Evolutionary conservation across 2,888 invertebrate genomes (phyloP).

Genomic region (Neoaliturus tenellus): DNA sequence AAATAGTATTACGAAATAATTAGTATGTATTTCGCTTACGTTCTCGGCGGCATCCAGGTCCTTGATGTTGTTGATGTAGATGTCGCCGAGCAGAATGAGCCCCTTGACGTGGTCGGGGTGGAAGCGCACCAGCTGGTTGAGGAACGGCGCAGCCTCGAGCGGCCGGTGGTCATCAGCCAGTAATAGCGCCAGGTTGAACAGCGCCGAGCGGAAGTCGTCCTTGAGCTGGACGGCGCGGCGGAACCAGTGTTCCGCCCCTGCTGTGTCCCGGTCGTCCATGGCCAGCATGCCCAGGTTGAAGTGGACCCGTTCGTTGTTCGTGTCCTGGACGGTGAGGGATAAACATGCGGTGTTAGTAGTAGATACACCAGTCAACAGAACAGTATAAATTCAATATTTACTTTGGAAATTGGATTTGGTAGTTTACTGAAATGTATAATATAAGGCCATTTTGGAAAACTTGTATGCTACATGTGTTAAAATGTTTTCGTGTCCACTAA

Average conservation of each 20-base stretch:
- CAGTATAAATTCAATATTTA: no score
- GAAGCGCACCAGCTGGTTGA: constrained; percentile 92
- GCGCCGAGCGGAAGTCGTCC: constrained; percentile 93
- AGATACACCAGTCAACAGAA: no score
- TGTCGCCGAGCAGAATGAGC: constrained; percentile 94
- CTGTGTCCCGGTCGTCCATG: constrained; percentile 95
- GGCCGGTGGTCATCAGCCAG: constrained; percentile 93
- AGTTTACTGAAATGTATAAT: no score
- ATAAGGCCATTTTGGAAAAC: no score
- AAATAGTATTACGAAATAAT: no score
- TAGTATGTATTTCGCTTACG: constrained; percentile 75
- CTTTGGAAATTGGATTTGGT: no score
- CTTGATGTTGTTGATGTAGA: constrained; percentile 96
- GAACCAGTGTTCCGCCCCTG: constrained; percentile 94
- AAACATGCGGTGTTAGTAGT: no score
- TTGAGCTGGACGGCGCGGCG: constrained; percentile 91
- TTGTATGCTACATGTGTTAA: no score
- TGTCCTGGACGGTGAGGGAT: no score
- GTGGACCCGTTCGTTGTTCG: constrained; percentile 92
- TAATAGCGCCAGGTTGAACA: constrained; percentile 95
- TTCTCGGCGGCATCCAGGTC: constrained; percentile 96
- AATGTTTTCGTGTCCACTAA: no score
- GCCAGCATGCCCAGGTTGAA: constrained; percentile 98
- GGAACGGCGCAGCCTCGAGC: constrained; percentile 92
- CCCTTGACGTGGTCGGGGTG: constrained; percentile 97